phyloP scores from a whole-genome alignment of 2,888 invertebrate species.

The Eudasyphora cyanicolor region DNA sequence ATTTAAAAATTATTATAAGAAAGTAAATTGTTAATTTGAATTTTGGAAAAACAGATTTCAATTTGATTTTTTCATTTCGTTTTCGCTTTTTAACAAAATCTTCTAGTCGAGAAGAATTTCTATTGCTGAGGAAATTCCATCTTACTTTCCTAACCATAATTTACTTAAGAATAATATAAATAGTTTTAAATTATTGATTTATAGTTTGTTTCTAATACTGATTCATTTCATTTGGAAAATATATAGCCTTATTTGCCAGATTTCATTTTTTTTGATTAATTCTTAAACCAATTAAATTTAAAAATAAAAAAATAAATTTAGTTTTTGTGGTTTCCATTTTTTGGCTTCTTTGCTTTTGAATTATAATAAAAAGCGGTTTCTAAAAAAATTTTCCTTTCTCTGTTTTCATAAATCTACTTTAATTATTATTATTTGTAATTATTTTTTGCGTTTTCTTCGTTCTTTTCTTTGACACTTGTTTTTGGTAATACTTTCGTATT shows the following conservation, averaged over 20 bases:
- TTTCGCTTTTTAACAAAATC: conserved; percentile 13
- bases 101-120: too few species aligned
- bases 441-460: conserved; percentile 70
- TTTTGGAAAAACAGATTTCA: conserved; percentile 9
- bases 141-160: conserved; percentile 30
- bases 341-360: background rate
- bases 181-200: conserved; percentile 54
- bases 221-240: conserved; percentile 22
- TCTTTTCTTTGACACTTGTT: conserved; percentile 57
- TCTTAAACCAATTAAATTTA: too few species aligned
- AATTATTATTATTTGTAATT: conserved; percentile 8
- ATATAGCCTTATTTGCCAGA: background rate
- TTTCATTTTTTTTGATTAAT: conserved; percentile 28
- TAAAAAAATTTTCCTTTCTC: background rate
- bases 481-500: conserved; percentile 9
- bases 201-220: conserved; percentile 32
- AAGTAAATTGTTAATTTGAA: conserved; percentile 9
- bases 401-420: conserved; percentile 13
- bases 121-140: background rate
- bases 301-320: background rate
- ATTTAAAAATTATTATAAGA: background rate
- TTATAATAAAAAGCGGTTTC: conserved; percentile 31
- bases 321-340: background rate
- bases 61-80: background rate
- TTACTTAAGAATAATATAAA: conserved; percentile 31